Conservation (phyloP, 1,140 invertebrate species). For the Ephestia elutella region DNA sequence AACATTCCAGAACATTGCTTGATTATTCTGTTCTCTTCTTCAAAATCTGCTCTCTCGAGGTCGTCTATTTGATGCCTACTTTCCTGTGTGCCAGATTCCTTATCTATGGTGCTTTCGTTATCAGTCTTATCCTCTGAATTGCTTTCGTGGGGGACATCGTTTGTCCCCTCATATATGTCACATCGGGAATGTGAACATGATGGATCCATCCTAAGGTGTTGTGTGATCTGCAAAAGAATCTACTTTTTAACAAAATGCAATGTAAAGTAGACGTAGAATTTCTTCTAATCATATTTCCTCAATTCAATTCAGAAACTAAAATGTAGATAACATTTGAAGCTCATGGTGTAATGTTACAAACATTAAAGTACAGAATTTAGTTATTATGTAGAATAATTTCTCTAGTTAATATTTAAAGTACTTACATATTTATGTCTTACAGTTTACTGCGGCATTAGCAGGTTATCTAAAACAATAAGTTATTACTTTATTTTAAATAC, state of each 20-base stretch:
- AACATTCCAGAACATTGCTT: slow-evolving; percentile 63
- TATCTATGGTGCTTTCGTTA: slow-evolving; percentile 35
- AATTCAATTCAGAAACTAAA: no score
- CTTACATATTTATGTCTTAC: slow-evolving; percentile 15
- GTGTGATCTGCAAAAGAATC: slow-evolving; percentile 8
- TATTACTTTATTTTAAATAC: slow-evolving; percentile 1
- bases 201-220: slow-evolving; percentile 57
- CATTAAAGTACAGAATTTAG: no score
- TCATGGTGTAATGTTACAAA: no score
- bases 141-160: slow-evolving; percentile 35
- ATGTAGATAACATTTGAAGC: no score
- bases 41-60: slow-evolving; percentile 63
- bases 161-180: slow-evolving; percentile 45
- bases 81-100: slow-evolving; percentile 28
- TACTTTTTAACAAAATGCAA: not conserved
- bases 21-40: slow-evolving; percentile 62
- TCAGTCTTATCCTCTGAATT: slow-evolving; percentile 57
- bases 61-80: slow-evolving; percentile 56
- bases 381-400: no score
- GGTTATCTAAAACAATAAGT: slow-evolving; percentile 16
- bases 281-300: no score
- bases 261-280: no score
- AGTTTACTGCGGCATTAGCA: slow-evolving; percentile 24
- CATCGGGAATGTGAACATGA: slow-evolving; percentile 57
- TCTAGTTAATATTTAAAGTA: no score